Conservation (phyloP, 2,113 vertebrate genomes). For the Psettodes erumei region DNA sequence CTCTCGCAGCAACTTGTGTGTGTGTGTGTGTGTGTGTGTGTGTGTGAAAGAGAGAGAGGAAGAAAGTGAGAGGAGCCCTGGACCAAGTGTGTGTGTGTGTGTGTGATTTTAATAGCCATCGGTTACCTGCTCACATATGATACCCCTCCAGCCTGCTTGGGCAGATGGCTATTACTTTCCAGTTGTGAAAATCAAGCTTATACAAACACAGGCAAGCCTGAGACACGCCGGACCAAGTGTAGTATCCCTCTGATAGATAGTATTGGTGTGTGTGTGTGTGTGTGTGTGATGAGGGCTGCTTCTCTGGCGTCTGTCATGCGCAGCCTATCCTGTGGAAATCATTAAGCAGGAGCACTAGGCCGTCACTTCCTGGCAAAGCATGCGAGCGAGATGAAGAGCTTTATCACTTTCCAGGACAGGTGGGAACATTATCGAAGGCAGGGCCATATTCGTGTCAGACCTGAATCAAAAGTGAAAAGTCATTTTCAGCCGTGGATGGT, state of each 20-base stretch:
- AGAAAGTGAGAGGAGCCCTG: conserved; percentile 33
- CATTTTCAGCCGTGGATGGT: conserved; percentile 6
- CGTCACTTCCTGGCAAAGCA: conserved; percentile 77
- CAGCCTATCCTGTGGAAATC: conserved; percentile 81
- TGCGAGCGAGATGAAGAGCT: conserved; percentile 72
- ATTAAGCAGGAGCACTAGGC: conserved; percentile 82
- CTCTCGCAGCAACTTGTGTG: conserved; percentile 43
- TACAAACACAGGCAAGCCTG: conserved; percentile 76
- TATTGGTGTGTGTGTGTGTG: conserved; percentile 54
- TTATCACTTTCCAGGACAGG: conserved; percentile 73
- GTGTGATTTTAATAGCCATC: conserved; percentile 80
- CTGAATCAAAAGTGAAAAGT: conserved; percentile 54
- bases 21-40: conserved; percentile 40
- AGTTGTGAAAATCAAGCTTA: conserved; percentile 84
- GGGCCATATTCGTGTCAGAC: conserved; percentile 30
- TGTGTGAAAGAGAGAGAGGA: conserved; percentile 1
- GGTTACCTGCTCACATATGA: conserved; percentile 82
- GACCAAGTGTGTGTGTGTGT: conserved; percentile 68
- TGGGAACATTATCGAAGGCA: conserved; percentile 56
- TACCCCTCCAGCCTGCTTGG: conserved; percentile 74
- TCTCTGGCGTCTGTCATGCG: conserved; percentile 77
- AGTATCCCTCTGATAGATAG: conserved; percentile 70
- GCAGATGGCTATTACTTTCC: conserved; percentile 85
- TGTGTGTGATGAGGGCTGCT: conserved; percentile 55
- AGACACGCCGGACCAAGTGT: conserved; percentile 72